phyloP scores from a whole-genome alignment of 2,797 vertebrate species.

The Adelosebastes latens region DNA sequence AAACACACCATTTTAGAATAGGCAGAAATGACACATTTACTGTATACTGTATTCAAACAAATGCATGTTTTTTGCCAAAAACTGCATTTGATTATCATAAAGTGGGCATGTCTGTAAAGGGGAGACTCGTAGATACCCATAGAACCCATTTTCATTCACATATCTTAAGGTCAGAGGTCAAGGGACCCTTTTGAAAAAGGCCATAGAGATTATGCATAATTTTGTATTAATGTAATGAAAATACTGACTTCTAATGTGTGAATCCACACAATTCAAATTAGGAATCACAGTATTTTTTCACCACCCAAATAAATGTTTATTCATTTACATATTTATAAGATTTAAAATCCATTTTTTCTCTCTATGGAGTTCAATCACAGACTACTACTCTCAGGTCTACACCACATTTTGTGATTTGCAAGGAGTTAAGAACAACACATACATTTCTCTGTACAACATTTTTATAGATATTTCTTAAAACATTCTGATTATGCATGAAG shows the following conservation, averaged over 20 bases:
- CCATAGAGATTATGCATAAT: too few relatives aligned
- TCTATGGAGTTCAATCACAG: slow-evolving; percentile 30
- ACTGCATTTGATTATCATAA: too few relatives aligned
- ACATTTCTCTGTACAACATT: slow-evolving; percentile 57
- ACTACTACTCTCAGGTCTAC: slow-evolving; percentile 26
- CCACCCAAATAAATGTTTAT: slow-evolving; percentile 72
- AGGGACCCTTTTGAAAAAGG: too few relatives aligned
- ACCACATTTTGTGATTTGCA: slow-evolving; percentile 33
- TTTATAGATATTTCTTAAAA: slow-evolving; percentile 35
- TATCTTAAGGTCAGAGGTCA: too few relatives aligned
- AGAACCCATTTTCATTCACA: too few relatives aligned
- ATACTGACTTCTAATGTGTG: background rate
- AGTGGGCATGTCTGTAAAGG: too few relatives aligned
- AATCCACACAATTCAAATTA: slow-evolving; percentile 12
- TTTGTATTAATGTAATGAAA: background rate
- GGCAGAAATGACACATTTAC: too few relatives aligned
- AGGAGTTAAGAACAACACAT: slow-evolving; percentile 37
- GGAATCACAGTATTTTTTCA: slow-evolving; percentile 1
- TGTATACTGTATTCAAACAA: too few relatives aligned
- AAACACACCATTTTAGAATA: too few relatives aligned
- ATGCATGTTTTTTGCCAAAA: too few relatives aligned
- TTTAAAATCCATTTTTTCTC: slow-evolving; percentile 39
- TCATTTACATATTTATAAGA: slow-evolving; percentile 73
- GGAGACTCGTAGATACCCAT: too few relatives aligned
- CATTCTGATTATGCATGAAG: slow-evolving; percentile 25